These are phyloP conservation scores for Lagodon rhomboides DNA, from an alignment of 2,797 vertebrate genomes.

Conservation along the genomic window DNA sequence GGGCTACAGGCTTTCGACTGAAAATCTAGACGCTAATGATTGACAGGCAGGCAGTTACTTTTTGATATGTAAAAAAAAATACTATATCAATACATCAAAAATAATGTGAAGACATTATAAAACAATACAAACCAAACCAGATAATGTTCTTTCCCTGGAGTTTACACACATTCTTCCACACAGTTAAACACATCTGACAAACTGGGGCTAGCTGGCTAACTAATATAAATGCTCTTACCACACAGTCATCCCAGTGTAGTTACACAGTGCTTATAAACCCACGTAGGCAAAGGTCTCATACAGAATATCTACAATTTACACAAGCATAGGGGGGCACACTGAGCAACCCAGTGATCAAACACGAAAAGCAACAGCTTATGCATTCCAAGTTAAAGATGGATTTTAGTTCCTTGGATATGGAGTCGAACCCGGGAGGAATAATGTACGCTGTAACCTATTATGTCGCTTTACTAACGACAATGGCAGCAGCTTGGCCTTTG, in stretches of 20 bases:
- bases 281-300: no score
- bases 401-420: conserved; percentile 10
- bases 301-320: neutral
- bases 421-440: conserved; percentile 50
- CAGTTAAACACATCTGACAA: neutral
- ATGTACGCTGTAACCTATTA: conserved; percentile 61
- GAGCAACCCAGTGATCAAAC: neutral
- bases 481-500: conserved; percentile 76
- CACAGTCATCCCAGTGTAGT: neutral
- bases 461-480: conserved; percentile 56
- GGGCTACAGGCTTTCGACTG: neutral
- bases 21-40: neutral
- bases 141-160: neutral
- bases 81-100: neutral
- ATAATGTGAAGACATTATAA: neutral
- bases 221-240: no score
- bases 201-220: no score
- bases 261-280: neutral
- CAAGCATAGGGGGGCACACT: neutral
- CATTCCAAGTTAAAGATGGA: conserved; percentile 3
- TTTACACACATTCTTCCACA: neutral
- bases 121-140: neutral
- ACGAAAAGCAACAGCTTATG: neutral
- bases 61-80: neutral
- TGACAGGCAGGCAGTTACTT: neutral